Evolutionary conservation across 2,113 vertebrate genomes (phyloP), one percentile per base, ranked within the genome.

Genomic region (Corythoichthys haematopterus): DNA sequence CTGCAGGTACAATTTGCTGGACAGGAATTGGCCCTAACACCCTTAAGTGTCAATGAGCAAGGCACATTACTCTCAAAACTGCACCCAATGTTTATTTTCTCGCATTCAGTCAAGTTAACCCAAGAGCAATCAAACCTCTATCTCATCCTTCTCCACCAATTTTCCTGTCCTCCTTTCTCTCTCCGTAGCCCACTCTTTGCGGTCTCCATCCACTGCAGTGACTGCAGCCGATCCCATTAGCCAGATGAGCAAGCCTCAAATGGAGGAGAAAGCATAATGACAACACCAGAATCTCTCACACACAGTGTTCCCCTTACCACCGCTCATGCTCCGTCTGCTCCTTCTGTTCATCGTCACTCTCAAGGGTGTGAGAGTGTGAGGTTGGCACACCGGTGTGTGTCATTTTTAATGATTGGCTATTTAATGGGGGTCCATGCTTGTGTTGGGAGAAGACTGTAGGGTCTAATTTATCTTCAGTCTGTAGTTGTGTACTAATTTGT

Each of bases 221-320:
- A 75, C 76, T 86, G 78, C 79, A 83, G 80, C 84, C 82, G 84
- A 87, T 87, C 78, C 86, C 83, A 89, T 89, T 89, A 88, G 80
- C 80, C 85, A 89, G 85, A 85, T 90, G 88, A 89, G 80, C 80
- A 75, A 77, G 68, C 75, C 72, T 81, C 77, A 84, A 88, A 87
- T 83, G 84, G 88, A 86, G 85, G 78, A 78, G 78, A 88, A 87
- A 84, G 80, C 79, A 63, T 78, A 82, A 84, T 81, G 83, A 84
- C 78, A 81, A 85, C 76, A 84, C 66, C 78, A 69, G 76, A 28
- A 8, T 64, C 69, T 67, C 70, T 35, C 51, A 45, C 50, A 66
- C 51, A 66, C 64, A 65, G 16, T 52, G 53, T 65, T 59, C 43
- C 70, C 62, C 61, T 47, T 14, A 2, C 53, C n/a, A 10, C 45